Percentiles rank a stretch among this genome's conserved stretches.
These are phyloP conservation scores for Epinephelus fuscoguttatus DNA, from an alignment of 2,113 vertebrate species.

Conservation along the genomic window DNA sequence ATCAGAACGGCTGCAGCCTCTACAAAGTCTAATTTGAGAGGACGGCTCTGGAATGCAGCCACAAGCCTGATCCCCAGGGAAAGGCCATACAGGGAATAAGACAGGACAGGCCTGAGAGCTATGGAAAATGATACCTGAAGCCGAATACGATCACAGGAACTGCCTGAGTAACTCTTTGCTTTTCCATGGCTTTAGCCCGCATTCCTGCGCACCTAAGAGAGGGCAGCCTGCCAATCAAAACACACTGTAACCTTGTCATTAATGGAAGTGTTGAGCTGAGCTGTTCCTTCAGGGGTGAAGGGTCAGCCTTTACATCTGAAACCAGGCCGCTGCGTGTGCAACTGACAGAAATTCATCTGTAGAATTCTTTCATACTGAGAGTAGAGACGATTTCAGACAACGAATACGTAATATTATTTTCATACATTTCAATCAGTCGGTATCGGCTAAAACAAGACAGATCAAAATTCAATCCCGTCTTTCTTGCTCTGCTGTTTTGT, in stretches of 20 bases:
- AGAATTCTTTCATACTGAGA: neutral
- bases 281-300: constrained; percentile 12
- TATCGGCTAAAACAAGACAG: too few relatives aligned
- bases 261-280: constrained; percentile 34
- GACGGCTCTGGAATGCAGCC: constrained; percentile 74
- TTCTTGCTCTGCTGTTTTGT: too few relatives aligned
- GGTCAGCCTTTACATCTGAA: constrained; percentile 29
- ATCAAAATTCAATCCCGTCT: too few relatives aligned
- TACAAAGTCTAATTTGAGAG: constrained; percentile 80
- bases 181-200: constrained; percentile 49
- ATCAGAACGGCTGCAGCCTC: constrained; percentile 75
- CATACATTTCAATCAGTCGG: too few relatives aligned
- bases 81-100: constrained; percentile 46
- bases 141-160: constrained; percentile 49
- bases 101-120: constrained; percentile 44
- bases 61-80: constrained; percentile 64
- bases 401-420: too few relatives aligned
- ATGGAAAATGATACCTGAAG: constrained; percentile 53
- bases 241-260: constrained; percentile 37
- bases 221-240: constrained; percentile 54
- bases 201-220: constrained; percentile 31
- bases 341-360: neutral
- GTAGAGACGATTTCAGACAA: too few relatives aligned
- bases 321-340: neutral
- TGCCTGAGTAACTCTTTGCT: constrained; percentile 51